Percentiles rank a stretch among this genome's conserved stretches.
phyloP scores from a whole-genome alignment of 2,113 vertebrate species.

The Chaetorhynchus papuensis region DNA sequence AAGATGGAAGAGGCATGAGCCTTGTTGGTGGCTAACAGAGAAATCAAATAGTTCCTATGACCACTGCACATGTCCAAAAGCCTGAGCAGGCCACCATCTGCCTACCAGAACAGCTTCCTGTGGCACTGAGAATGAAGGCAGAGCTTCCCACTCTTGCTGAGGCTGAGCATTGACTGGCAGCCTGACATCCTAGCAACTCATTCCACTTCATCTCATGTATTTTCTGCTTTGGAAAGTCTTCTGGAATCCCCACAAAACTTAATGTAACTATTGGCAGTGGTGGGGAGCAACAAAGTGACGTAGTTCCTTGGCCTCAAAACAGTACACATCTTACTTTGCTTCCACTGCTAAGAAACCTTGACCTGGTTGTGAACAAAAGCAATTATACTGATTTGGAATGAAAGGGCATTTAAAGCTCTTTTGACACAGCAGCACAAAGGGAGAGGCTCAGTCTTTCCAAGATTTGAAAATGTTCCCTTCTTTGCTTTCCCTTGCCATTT shows the following conservation, averaged over 20 bases:
- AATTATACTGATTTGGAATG: slow-evolving; percentile 44
- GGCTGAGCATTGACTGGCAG: background rate
- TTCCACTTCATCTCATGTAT: background rate
- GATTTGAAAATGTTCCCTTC: slow-evolving; percentile 51
- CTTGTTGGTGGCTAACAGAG: background rate
- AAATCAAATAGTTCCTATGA: background rate
- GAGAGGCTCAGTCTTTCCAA: background rate
- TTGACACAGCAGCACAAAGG: slow-evolving; percentile 43
- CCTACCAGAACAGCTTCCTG: background rate
- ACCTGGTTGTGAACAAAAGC: slow-evolving; percentile 49
- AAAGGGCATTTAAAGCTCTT: slow-evolving; percentile 55
- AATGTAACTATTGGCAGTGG: background rate
- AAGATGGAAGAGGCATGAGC: background rate
- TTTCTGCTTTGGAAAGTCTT: background rate
- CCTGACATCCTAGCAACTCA: background rate
- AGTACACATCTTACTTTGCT: background rate
- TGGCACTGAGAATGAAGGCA: background rate
- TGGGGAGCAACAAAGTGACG: background rate
- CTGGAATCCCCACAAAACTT: background rate
- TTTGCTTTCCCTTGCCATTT: slow-evolving; percentile 24
- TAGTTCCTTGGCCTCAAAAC: background rate
- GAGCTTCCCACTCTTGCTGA: background rate
- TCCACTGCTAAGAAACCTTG: background rate
- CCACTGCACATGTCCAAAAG: background rate
- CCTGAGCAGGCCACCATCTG: background rate